Conservation (phyloP, 1,140 invertebrate species). For the Aplysia californica region DNA sequence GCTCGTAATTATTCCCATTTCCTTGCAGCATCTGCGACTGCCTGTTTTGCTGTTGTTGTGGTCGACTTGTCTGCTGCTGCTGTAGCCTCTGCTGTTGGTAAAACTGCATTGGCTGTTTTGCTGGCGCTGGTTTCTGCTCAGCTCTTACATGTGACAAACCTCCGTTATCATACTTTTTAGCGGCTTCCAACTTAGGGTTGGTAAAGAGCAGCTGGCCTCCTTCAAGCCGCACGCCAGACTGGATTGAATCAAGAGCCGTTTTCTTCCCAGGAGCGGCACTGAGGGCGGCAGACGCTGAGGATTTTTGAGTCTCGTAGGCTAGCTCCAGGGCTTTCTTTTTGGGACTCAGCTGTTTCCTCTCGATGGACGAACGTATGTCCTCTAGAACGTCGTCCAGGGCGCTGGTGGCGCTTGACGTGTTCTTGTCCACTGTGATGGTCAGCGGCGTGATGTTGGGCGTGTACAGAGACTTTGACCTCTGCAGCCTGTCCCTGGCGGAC, state of each 20-base stretch:
- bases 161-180: background rate
- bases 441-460: slow-evolving; percentile 57
- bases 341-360: slow-evolving; percentile 52
- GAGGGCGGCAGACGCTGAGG: slow-evolving; percentile 12
- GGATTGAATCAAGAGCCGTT: background rate
- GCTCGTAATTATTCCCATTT: slow-evolving; percentile 45
- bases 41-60: slow-evolving; percentile 22
- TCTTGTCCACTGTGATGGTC: slow-evolving; percentile 43
- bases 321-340: too few relatives aligned
- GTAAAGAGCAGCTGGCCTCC: background rate
- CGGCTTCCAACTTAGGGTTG: background rate
- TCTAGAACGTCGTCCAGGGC: slow-evolving; percentile 61
- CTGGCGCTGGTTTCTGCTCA: slow-evolving; percentile 11
- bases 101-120: slow-evolving; percentile 39
- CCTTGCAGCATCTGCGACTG: slow-evolving; percentile 6
- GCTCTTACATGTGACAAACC: background rate
- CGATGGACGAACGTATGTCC: slow-evolving; percentile 53
- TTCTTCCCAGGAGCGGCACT: slow-evolving; percentile 4
- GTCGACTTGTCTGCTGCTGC: slow-evolving; percentile 25
- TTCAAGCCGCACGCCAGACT: slow-evolving; percentile 4
- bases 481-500: slow-evolving; percentile 29
- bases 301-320: slow-evolving; percentile 33
- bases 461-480: slow-evolving; percentile 40
- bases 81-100: slow-evolving; percentile 20
- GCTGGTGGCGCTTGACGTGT: slow-evolving; percentile 36